Conservation (phyloP, 2,113 vertebrate genomes). For the Actenoides hombroni region DNA sequence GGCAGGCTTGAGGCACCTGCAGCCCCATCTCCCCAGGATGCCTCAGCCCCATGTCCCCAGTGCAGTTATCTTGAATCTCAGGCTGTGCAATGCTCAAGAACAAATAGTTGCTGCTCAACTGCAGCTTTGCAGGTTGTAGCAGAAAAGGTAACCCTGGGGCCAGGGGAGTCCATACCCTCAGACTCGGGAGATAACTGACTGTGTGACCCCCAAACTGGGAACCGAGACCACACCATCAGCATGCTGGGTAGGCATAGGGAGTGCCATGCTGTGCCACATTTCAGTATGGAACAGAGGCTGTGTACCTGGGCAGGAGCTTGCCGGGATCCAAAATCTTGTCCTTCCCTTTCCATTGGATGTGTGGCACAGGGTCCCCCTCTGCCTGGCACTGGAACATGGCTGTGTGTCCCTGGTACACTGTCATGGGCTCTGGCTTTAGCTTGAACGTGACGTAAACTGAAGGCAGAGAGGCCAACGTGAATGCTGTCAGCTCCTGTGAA, state of each 20-base stretch:
- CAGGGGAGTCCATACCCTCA: background rate
- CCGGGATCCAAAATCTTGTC: constrained; percentile 85
- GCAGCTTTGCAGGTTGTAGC: background rate
- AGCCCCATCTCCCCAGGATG: background rate
- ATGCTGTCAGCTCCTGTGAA: background rate
- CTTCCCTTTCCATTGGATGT: constrained; percentile 94
- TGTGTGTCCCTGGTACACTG: constrained; percentile 93
- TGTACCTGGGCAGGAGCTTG: constrained; percentile 81
- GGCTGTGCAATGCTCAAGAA: background rate
- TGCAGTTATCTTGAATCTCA: background rate
- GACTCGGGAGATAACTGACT: fast-evolving
- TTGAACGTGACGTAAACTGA: constrained; percentile 91
- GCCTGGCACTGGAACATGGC: constrained; percentile 96
- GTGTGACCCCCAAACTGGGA: background rate
- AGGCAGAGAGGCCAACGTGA: background rate
- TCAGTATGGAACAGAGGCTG: background rate
- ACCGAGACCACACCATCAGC: fast-evolving
- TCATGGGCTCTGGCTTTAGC: constrained; percentile 88
- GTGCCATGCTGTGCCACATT: fast-evolving
- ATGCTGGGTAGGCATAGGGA: background rate
- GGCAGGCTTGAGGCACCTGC: background rate
- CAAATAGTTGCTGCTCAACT: background rate
- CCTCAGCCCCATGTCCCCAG: background rate
- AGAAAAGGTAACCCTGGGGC: background rate
- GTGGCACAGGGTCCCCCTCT: constrained; percentile 86